Percentiles rank a stretch among this genome's conserved stretches.
Conservation (phyloP, 2,888 invertebrate species). For the Tiphia femorata region DNA sequence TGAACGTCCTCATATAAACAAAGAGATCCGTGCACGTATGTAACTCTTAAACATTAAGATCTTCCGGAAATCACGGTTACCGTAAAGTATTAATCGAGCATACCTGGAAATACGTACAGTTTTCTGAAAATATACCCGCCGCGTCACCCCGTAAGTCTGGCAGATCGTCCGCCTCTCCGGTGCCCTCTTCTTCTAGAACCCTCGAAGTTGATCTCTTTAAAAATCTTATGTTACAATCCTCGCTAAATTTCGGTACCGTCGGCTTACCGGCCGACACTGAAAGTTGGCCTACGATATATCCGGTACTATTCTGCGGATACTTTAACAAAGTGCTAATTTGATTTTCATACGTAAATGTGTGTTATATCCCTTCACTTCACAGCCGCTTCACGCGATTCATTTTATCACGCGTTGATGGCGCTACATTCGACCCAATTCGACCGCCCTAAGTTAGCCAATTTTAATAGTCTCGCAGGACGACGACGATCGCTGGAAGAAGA, state of each 20-base stretch:
- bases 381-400: constrained; percentile 47
- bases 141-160: constrained; percentile 42
- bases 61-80: too few relatives aligned
- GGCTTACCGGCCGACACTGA: constrained; percentile 31
- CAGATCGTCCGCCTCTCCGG: constrained; percentile 36
- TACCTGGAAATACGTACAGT: constrained; percentile 41
- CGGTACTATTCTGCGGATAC: constrained; percentile 22
- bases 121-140: constrained; percentile 44
- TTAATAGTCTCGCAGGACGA: too few relatives aligned
- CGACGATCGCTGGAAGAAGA: too few relatives aligned
- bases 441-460: too few relatives aligned
- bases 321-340: constrained; percentile 41
- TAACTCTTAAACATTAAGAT: too few relatives aligned
- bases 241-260: constrained; percentile 14
- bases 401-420: constrained; percentile 47
- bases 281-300: constrained; percentile 29
- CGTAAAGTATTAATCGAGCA: constrained; percentile 3
- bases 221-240: neutral
- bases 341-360: constrained; percentile 46
- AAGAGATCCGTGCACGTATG: constrained; percentile 24
- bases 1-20: constrained; percentile 19
- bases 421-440: too few relatives aligned
- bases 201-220: constrained; percentile 29
- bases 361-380: constrained; percentile 29
- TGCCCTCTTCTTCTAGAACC: constrained; percentile 33